Percentiles rank a stretch among this genome's conserved stretches.
phyloP scores from a whole-genome alignment of 2,797 vertebrate genomes.

The Parambassis ranga region DNA sequence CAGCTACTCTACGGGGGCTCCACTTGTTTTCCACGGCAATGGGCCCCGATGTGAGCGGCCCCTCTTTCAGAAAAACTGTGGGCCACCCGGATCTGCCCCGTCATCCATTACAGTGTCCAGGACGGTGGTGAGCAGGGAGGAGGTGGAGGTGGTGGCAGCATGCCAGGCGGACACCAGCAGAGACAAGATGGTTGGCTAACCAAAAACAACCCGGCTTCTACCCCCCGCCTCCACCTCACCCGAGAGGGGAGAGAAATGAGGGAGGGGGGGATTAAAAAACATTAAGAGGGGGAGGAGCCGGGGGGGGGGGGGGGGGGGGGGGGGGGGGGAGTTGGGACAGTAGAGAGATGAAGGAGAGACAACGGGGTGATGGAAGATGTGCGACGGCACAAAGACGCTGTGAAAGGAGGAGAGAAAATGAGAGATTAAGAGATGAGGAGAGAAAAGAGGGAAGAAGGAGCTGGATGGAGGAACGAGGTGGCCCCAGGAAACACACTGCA shows the following conservation, averaged over 20 bases:
- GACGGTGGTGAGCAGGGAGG: conserved; percentile 26
- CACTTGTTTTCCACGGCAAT: conserved; percentile 65
- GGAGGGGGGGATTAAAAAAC: conserved; percentile 48
- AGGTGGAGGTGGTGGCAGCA: conserved; percentile 52
- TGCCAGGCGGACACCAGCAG: conserved; percentile 67
- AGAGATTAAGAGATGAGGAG: conserved; percentile 37
- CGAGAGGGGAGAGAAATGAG: conserved; percentile 54
- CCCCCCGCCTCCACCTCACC: conserved; percentile 36
- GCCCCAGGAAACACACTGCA: no score
- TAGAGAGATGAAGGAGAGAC: conserved; percentile 45
- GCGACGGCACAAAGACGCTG: neutral
- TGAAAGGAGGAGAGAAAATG: conserved; percentile 29
- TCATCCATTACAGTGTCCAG: conserved; percentile 73
- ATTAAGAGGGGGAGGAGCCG: neutral
- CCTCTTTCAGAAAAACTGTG: conserved; percentile 48
- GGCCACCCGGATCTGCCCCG: conserved; percentile 67
- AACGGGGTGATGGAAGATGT: conserved; percentile 33
- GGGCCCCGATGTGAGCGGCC: conserved; percentile 38
- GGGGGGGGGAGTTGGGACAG: conserved; percentile 1
- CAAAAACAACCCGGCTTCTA: neutral
- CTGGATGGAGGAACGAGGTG: neutral
- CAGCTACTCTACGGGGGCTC: conserved; percentile 65
- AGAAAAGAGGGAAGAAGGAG: conserved; percentile 6
- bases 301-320: neutral
- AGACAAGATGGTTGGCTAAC: conserved; percentile 58